Base-by-base conservation (phyloP, 2,888 invertebrate genomes). In the Tetramorium bicarinatum region DNA sequence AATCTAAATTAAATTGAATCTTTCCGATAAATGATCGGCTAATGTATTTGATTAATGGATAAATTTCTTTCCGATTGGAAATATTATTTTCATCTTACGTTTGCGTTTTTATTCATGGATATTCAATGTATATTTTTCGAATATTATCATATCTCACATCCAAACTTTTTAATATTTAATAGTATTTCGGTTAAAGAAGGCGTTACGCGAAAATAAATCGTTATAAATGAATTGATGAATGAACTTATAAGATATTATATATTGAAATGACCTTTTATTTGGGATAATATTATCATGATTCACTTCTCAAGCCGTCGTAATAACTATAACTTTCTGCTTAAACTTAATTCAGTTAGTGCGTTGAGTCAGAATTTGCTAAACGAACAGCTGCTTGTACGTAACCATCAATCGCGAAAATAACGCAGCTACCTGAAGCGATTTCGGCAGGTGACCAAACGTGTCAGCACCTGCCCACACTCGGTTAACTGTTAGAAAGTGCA, bases 401-500 rank as follows among this genome's bases (percentile, higher is more conserved):
- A 66, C 29, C 69, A 54, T 61, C 56, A 66, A 34, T 77, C 62
- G 21, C 52, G 69, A 38, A 74, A 62, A 54, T 49, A 38, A 29
- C 13, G 34, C 38, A 29, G 75, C 64, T 82, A 64, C 54, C 87
- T 25, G 83, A 67, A 89, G 85, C 88, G 79, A 66, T 88, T 88
- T 85, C 49, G 81, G 89, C 89, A 89, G 89, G 88, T 89, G 89
- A 89, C 77, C 75, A 79, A 59, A 47, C 29, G 74, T 75, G 85
- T 86, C 82, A 81, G 80, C 89, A 89, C 85, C 89, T 89, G 89
- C 87, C 62, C 82, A 80, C 52, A 64, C 69, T 77, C 69, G 76
- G 38, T 82, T 44, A 82, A 69, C 75, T 79, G 47, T 69, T 83
- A 83, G 83, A 81, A 84, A 83, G 61, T 72, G 25, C 79, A 87